Percentiles rank a stretch among this genome's conserved stretches.
phyloP scores from a whole-genome alignment of 2,113 vertebrate species.

The Elephas maximus region DNA sequence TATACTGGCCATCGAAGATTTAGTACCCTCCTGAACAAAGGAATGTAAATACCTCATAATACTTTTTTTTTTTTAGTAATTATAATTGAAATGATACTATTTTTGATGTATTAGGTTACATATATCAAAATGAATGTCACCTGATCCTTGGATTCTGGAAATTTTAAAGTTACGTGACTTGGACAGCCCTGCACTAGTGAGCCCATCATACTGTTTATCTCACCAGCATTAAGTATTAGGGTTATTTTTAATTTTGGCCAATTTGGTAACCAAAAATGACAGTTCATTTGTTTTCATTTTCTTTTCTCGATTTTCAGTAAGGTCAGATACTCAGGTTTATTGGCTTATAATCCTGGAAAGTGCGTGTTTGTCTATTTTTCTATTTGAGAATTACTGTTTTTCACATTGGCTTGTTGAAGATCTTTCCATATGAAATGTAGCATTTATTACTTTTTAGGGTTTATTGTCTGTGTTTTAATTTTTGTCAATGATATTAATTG shows the following conservation, averaged over 20 bases:
- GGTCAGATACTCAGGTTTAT: not conserved
- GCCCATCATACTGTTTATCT: accelerated
- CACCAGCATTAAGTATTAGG: not conserved
- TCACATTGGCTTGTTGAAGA: not conserved
- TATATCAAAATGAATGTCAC: not conserved
- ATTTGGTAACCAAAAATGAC: not conserved
- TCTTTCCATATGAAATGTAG: not conserved
- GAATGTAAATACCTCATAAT: not conserved
- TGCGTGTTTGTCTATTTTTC: not conserved
- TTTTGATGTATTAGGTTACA: not conserved
- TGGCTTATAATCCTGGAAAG: not conserved
- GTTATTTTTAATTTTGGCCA: no score
- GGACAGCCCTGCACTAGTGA: not conserved
- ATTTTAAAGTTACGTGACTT: not conserved
- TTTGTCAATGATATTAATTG: not conserved
- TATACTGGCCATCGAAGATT: not conserved
- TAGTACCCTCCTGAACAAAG: not conserved
- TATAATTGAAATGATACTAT: not conserved
- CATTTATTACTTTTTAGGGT: not conserved
- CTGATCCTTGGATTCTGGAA: not conserved
- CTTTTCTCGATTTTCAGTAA: not conserved
- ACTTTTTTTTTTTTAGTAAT: not conserved
- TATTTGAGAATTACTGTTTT: not conserved
- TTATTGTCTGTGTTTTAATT: not conserved
- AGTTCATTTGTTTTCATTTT: not conserved